Conservation (phyloP, 2,113 vertebrate genomes). For the Oreocharis arfaki region DNA sequence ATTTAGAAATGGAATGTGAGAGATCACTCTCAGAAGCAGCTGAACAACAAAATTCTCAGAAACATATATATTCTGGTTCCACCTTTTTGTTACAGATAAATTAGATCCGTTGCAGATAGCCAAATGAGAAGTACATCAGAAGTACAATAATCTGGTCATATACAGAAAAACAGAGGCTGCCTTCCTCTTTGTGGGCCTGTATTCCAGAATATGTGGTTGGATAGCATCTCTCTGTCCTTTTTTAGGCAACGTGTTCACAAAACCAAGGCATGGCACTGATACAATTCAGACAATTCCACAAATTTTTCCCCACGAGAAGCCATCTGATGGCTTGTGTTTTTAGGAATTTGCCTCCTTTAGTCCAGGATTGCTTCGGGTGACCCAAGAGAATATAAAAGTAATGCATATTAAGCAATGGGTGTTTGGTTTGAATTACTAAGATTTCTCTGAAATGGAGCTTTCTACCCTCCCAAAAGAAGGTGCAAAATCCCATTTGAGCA, state of each 20-base stretch:
- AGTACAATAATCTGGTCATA: neutral
- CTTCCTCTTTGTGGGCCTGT: neutral
- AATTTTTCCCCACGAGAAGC: neutral
- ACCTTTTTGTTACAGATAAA: neutral
- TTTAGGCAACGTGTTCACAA: neutral
- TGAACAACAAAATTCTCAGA: neutral
- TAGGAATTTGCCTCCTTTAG: neutral
- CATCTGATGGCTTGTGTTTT: neutral
- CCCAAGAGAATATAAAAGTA: neutral
- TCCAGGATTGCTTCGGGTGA: neutral
- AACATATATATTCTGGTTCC: neutral
- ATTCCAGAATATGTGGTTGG: neutral
- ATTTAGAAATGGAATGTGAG: neutral
- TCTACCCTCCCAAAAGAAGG: neutral
- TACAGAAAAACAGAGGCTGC: neutral
- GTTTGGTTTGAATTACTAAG: neutral
- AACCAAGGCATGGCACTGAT: neutral
- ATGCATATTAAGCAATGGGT: neutral
- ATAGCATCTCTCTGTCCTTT: neutral
- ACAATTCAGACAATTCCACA: neutral
- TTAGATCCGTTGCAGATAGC: neutral
- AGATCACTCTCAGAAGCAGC: neutral
- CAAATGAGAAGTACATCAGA: neutral
- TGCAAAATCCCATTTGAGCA: neutral
- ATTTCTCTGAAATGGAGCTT: neutral